Evolutionary conservation across 2,888 invertebrate species (phyloP), one percentile per base, ranked within the genome.

Genomic region (Tiliacea aurago): DNA sequence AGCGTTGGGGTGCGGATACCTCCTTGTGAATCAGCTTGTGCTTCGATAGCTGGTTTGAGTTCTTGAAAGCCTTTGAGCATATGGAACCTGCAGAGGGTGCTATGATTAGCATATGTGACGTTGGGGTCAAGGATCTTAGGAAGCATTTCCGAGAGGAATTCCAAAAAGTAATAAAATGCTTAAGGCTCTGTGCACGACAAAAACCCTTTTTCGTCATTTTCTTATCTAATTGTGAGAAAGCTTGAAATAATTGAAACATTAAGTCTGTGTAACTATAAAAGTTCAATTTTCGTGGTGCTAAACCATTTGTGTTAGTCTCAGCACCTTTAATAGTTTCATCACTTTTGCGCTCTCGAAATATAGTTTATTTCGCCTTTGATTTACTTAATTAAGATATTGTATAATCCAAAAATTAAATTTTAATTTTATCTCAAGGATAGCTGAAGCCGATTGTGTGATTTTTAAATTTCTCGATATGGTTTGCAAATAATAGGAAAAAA

Each of bases 21-120:
- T 89, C 87, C 63, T 97, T 97, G 91, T 98, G 98, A 37, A 96
- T 96, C 13, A 97, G 92, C 76, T 97, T 97, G 92, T 99, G 99
- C 89, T 98, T 98, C 56, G 98, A 97, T 70, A 98, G 93, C 90
- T 98, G 98, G 90, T 98, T 98, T 11, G 97, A 96, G 86, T 98
- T 98, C 92, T 98, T 98, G 92, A 98, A 99, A 0, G 96, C 96
- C 91, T 98, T 98, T 41, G 97, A 97, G 91, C 99, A 99, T 70
- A 97, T 93, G 76, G 97, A 96, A 93, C 96, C 96, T 96, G 88
- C 23, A 78, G 61, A 45, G 33, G 10, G 9, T 61, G 28, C 10
- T 28, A 45, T 49, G 23, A 20, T 72, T 51, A 53, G 23, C 11
- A 51, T 51, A 20, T 51, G 2, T 69, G 45, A 59, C 37, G 55